Base-by-base conservation (phyloP, 2,113 vertebrate genomes). In the Gila orcuttii region DNA sequence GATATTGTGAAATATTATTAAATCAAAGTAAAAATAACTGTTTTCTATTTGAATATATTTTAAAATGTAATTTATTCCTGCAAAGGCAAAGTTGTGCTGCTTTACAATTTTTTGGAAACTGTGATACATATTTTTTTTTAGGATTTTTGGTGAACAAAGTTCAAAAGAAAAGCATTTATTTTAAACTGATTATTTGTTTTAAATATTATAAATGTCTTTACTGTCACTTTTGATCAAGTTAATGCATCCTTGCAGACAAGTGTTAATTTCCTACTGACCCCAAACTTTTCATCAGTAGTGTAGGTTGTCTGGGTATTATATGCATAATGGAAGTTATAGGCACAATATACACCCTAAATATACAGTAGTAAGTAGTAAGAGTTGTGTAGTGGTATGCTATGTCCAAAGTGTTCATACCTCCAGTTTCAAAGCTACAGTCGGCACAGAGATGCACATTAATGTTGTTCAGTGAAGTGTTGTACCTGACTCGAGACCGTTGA, bases 401-500 rank as follows among this genome's bases (percentile, higher is more conserved):
- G n/a, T n/a, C n/a, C 59, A 62, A 25, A 5, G 59, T 25, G 59
- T 62, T 62, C 55, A 57, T 57, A 2, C 19, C 6, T 57, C 19
- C 6, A 19, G 52, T 57, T 57, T 57, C 19, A 57, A 57, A 21
- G 55, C 55, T 57, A 57, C 55, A 57, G 17, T 57, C 55, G 2
- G 55, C 19, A 57, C 19, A 57, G 19, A 25, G n/a, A 62, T 62
- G 68, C 4, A 42, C 1, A 5, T n/a, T 42, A 12, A n/a, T 39
- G 19, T 71, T 39, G 33, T 71, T 71, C 11, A 2, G 9, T 6
- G 68, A 71, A 42, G 36, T n/a, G 23, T 15, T 55, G 45, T 77
- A 77, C 75, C 75, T 77, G 47, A 17, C 1, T 19, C 12, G 17
- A 3, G 2, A 17, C 75, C 75, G 45, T 3, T 6, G 85, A 94